phyloP scores from a whole-genome alignment of 1,140 invertebrate species.

The Mylabris phalerata region DNA sequence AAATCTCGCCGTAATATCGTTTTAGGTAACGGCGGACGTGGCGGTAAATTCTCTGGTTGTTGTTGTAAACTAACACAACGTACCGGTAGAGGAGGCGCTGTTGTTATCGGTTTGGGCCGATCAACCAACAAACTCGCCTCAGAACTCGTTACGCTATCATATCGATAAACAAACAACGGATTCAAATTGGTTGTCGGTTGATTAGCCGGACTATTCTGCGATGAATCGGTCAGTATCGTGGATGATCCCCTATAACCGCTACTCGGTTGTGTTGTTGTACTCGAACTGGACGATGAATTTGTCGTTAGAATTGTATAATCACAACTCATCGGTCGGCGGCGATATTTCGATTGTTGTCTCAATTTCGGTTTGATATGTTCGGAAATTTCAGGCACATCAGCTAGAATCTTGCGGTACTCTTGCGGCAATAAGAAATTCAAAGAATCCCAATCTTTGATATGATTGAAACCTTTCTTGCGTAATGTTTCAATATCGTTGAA shows the following conservation, averaged over 20 bases:
- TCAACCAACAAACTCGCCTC: slow-evolving; percentile 54
- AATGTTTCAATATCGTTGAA: slow-evolving; percentile 76
- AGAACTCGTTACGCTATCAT: slow-evolving; percentile 66
- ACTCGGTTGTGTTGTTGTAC: slow-evolving; percentile 69
- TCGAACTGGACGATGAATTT: slow-evolving; percentile 63
- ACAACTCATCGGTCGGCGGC: slow-evolving; percentile 50
- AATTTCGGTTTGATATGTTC: slow-evolving; percentile 53
- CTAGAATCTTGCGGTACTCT: slow-evolving; percentile 67
- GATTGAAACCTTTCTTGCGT: slow-evolving; percentile 69
- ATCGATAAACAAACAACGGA: slow-evolving; percentile 73
- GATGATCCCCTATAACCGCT: slow-evolving; percentile 80
- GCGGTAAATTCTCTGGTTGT: slow-evolving; percentile 52
- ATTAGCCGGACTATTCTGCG: slow-evolving; percentile 50
- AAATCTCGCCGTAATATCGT: slow-evolving; percentile 50
- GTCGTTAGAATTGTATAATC: slow-evolving; percentile 54
- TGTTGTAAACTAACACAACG: slow-evolving; percentile 57
- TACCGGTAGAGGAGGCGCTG: slow-evolving; percentile 51
- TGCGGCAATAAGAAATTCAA: slow-evolving; percentile 75
- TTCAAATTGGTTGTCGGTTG: slow-evolving; percentile 49
- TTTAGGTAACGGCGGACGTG: slow-evolving; percentile 61
- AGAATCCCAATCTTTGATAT: slow-evolving; percentile 87
- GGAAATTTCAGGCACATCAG: slow-evolving; percentile 68
- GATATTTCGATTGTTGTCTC: slow-evolving; percentile 51
- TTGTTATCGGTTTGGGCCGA: slow-evolving; percentile 46
- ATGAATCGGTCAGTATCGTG: slow-evolving; percentile 68